phyloP scores from a whole-genome alignment of 2,113 vertebrate species.

The Cyrtonyx montezumae region DNA sequence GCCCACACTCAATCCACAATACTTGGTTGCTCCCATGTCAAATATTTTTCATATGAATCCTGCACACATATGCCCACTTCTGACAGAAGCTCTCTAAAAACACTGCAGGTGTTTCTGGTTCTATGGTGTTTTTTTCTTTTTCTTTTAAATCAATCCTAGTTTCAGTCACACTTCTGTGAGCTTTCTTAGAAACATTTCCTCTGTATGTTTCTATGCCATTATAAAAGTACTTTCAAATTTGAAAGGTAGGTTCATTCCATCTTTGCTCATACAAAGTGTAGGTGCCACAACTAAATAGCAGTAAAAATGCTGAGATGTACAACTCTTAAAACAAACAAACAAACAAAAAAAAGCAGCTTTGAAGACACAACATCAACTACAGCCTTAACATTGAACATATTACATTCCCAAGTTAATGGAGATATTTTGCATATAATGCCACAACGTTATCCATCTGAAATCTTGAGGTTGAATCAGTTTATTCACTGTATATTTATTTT shows the following conservation, averaged over 20 bases:
- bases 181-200: slow-evolving; percentile 39
- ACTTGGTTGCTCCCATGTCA: slow-evolving; percentile 10
- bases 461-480: slow-evolving; percentile 65
- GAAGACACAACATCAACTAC: slow-evolving; percentile 76
- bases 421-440: slow-evolving; percentile 80
- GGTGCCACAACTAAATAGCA: slow-evolving; percentile 71
- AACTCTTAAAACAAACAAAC: slow-evolving; percentile 59
- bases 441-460: slow-evolving; percentile 69
- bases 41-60: neutral
- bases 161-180: slow-evolving; percentile 43
- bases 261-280: slow-evolving; percentile 72
- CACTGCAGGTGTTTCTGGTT: neutral
- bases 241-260: slow-evolving; percentile 42
- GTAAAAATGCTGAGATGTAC: slow-evolving; percentile 81
- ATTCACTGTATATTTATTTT: neutral
- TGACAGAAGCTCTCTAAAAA: slow-evolving; percentile 22
- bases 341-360: slow-evolving; percentile 82
- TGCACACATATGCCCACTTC: neutral
- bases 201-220: slow-evolving; percentile 52
- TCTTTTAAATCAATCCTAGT: neutral
- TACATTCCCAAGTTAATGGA: slow-evolving; percentile 81
- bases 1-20: slow-evolving; percentile 32
- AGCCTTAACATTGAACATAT: slow-evolving; percentile 79
- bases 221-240: slow-evolving; percentile 58
- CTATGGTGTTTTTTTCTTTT: neutral